These are phyloP conservation scores for Trachelus tabidus DNA, from an alignment of 2,888 invertebrate genomes.

Conservation along the genomic window DNA sequence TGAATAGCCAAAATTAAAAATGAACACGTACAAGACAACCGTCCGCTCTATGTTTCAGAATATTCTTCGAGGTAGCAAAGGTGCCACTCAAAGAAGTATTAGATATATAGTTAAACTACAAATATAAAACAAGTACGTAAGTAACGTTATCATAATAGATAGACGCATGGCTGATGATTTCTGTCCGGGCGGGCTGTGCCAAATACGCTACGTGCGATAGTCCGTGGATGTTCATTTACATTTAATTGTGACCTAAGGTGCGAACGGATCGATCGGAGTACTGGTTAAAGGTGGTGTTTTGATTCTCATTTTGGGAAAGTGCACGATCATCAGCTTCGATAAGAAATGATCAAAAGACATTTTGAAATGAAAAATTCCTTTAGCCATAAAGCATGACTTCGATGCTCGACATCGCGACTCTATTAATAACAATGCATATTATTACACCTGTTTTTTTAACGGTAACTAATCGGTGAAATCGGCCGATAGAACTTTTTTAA, in stretches of 20 bases:
- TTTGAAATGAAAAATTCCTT: neutral
- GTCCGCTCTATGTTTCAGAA: conserved; percentile 66
- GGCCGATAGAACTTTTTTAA: neutral
- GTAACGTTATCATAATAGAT: conserved; percentile 29
- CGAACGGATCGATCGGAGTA: neutral
- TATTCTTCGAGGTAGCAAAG: conserved; percentile 93
- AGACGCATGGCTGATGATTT: conserved; percentile 32
- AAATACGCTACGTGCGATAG: neutral
- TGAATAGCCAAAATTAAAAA: neutral
- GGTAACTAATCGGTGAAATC: neutral
- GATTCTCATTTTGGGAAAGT: neutral
- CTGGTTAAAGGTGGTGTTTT: neutral
- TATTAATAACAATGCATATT: neutral
- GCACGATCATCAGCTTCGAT: neutral
- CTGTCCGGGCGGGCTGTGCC: neutral
- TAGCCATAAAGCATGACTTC: neutral
- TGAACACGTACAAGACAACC: neutral
- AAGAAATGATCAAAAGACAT: neutral
- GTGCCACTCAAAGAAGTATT: conserved; percentile 72
- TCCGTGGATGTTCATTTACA: neutral
- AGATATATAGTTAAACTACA: conserved; percentile 48
- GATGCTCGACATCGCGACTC: neutral
- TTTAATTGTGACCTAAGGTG: neutral
- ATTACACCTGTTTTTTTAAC: neutral
- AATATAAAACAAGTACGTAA: conserved; percentile 24